phyloP scores from a whole-genome alignment of 2,888 invertebrate species.

The Coenonympha arcania region DNA sequence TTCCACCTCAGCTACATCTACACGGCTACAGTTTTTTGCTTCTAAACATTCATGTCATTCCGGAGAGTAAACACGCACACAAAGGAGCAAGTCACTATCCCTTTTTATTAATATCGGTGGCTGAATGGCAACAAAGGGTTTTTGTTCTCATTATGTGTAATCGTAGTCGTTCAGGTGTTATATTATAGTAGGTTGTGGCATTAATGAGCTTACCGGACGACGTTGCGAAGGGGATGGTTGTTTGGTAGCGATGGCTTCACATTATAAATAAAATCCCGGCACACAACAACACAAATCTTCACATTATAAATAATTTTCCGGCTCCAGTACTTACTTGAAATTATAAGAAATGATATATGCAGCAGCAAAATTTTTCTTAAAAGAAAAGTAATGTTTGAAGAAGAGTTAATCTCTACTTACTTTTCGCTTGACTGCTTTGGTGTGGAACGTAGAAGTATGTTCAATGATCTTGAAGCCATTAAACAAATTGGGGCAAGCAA shows the following conservation, averaged over 20 bases:
- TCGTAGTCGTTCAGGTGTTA: slow-evolving; percentile 67
- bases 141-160: slow-evolving; percentile 62
- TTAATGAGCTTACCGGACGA: slow-evolving; percentile 49
- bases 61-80: slow-evolving; percentile 62
- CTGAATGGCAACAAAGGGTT: slow-evolving; percentile 64
- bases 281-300: no score
- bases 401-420: no score
- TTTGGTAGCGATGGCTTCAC: slow-evolving; percentile 6
- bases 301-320: no score
- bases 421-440: no score
- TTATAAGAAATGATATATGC: no score
- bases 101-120: slow-evolving; percentile 69
- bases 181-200: slow-evolving; percentile 49
- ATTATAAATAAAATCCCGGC: neutral
- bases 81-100: slow-evolving; percentile 59
- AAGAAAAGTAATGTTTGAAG: no score
- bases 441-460: no score
- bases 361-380: no score
- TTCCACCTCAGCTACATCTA: slow-evolving; percentile 40
- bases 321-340: no score
- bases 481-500: no score
- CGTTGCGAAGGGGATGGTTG: slow-evolving; percentile 13
- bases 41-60: slow-evolving; percentile 63
- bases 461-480: no score
- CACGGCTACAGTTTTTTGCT: slow-evolving; percentile 49